phyloP scores from a whole-genome alignment of 2,888 invertebrate genomes.

The Drosophila niveifrons region DNA sequence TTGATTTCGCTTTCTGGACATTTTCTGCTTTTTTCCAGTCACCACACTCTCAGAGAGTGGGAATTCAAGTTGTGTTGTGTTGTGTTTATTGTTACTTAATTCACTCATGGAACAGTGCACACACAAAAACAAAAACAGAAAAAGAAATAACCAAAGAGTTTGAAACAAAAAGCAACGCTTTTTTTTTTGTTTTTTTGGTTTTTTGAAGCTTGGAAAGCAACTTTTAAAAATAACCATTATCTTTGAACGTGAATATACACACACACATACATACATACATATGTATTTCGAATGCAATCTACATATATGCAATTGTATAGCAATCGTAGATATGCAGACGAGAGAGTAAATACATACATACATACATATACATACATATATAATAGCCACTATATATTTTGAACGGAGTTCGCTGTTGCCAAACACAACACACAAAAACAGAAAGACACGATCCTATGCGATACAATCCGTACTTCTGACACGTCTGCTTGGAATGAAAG shows the following conservation, averaged over 20 bases:
- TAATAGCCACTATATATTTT: constrained; percentile 27
- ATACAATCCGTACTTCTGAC: constrained; percentile 65
- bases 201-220: constrained; percentile 3
- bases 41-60: constrained; percentile 26
- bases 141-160: not conserved
- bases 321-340: constrained; percentile 1
- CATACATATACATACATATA: constrained; percentile 6
- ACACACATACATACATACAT: not conserved
- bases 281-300: constrained; percentile 3
- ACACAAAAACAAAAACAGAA: constrained; percentile 18
- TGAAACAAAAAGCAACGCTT: constrained; percentile 15
- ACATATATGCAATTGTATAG: constrained; percentile 1
- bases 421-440: constrained; percentile 38
- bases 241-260: constrained; percentile 51
- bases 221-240: constrained; percentile 9
- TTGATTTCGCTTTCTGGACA: constrained; percentile 51
- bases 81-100: constrained; percentile 29
- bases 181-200: too few species aligned
- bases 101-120: constrained; percentile 34
- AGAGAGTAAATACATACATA: constrained; percentile 3
- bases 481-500: constrained; percentile 85
- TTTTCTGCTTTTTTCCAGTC: constrained; percentile 12
- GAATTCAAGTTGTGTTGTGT: constrained; percentile 16
- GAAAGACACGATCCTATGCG: constrained; percentile 26
- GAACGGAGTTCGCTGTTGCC: constrained; percentile 50